Conservation (phyloP, 2,888 invertebrate genomes). For the Spatulosminthurus flaviceps region DNA sequence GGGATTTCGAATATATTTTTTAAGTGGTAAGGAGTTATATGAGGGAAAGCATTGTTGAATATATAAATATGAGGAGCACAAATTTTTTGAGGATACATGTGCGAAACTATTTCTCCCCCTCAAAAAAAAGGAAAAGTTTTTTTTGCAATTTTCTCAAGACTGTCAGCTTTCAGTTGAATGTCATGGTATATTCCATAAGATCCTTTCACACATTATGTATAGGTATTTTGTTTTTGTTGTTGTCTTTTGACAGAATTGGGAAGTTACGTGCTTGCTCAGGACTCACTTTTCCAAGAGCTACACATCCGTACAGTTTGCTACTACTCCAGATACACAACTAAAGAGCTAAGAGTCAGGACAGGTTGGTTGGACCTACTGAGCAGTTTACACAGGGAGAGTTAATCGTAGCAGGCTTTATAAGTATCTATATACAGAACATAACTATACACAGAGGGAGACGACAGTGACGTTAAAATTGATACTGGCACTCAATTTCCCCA, state of each 20-base stretch:
- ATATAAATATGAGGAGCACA: no score
- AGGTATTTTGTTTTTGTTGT: no score
- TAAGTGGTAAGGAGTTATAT: no score
- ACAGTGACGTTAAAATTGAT: conserved; percentile 42
- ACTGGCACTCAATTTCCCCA: conserved; percentile 23
- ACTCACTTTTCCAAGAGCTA: background rate
- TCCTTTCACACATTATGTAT: conserved; percentile 15
- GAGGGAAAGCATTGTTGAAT: no score
- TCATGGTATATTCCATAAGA: conserved; percentile 31
- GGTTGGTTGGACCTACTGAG: conserved; percentile 18
- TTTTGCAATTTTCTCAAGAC: conserved; percentile 33
- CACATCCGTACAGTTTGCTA: background rate
- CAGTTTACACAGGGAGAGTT: conserved; percentile 28
- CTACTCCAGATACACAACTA: background rate
- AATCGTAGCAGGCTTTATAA: conserved; percentile 29
- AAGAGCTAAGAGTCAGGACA: conserved; percentile 21
- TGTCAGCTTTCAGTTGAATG: conserved; percentile 38
- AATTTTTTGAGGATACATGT: background rate
- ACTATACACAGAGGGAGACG: background rate
- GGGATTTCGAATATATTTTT: background rate
- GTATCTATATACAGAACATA: background rate
- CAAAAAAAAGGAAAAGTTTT: background rate
- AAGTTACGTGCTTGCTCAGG: conserved; percentile 32
- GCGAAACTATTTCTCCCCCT: background rate
- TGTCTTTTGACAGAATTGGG: conserved; percentile 35